Conservation (phyloP, 2,888 invertebrate genomes). For the Netelia inedita region DNA sequence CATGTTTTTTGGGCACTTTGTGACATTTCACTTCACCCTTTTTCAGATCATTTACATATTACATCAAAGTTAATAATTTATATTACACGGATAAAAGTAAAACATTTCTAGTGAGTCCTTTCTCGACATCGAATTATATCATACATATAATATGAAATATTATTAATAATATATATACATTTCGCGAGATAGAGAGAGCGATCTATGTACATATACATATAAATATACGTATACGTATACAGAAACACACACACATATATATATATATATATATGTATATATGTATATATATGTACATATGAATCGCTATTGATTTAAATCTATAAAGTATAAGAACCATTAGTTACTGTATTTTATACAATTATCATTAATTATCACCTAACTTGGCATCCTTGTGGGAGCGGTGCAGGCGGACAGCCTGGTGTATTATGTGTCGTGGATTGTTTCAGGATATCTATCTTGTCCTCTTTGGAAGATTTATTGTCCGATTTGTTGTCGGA, state of each 20-base stretch:
- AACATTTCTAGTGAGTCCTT: constrained; percentile 73
- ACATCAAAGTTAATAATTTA: constrained; percentile 80
- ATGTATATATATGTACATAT: constrained; percentile 53
- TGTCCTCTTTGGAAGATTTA: constrained; percentile 76
- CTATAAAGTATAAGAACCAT: constrained; percentile 75
- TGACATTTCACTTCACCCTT: constrained; percentile 83
- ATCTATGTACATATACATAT: constrained; percentile 70
- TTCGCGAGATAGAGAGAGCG: constrained; percentile 59
- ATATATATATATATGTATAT: constrained; percentile 60
- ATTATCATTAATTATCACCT: constrained; percentile 92
- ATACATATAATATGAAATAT: constrained; percentile 73
- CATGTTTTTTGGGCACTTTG: constrained; percentile 82
- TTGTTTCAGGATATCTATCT: constrained; percentile 71
- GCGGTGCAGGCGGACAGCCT: constrained; percentile 87
- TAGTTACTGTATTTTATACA: constrained; percentile 81
- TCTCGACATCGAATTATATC: constrained; percentile 76
- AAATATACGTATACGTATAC: constrained; percentile 70
- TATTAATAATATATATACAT: constrained; percentile 73
- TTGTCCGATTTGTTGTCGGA: constrained; percentile 73
- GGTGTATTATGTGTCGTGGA: constrained; percentile 76
- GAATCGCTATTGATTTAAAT: constrained; percentile 70
- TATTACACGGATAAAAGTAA: constrained; percentile 77
- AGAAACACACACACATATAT: constrained; percentile 66
- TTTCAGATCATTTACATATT: constrained; percentile 83
- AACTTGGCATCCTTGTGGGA: constrained; percentile 94